Percentiles rank a stretch among this genome's conserved stretches.
Conservation (phyloP, 1,140 invertebrate genomes). For the Thaumatotibia leucotreta region DNA sequence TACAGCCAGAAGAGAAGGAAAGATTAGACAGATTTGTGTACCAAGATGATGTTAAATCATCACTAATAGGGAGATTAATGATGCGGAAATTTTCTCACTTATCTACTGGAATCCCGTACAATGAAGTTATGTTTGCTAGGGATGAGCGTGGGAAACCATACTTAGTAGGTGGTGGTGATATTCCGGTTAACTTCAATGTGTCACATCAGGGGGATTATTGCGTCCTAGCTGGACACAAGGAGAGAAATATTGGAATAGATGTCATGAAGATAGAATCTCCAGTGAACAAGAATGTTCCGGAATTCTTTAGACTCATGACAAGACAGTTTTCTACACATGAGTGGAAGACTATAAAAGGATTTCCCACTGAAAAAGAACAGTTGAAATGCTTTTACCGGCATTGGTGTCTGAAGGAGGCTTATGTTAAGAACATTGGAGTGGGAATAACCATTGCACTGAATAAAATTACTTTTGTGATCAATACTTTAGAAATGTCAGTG, state of each 20-base stretch:
- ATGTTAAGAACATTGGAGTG: slow-evolving; percentile 92
- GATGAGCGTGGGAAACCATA: slow-evolving; percentile 81
- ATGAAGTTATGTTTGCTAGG: slow-evolving; percentile 79
- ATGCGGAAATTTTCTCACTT: slow-evolving; percentile 87
- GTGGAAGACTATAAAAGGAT: slow-evolving; percentile 84
- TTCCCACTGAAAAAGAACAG: slow-evolving; percentile 75
- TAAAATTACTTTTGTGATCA: slow-evolving; percentile 85
- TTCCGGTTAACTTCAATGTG: slow-evolving; percentile 86
- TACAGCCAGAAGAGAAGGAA: slow-evolving; percentile 93
- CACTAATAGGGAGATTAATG: slow-evolving; percentile 89
- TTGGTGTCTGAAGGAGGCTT: slow-evolving; percentile 98
- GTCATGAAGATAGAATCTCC: slow-evolving; percentile 85
- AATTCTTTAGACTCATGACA: slow-evolving; percentile 93
- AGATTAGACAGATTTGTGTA: slow-evolving; percentile 90
- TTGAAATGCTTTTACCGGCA: slow-evolving; percentile 88
- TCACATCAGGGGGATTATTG: slow-evolving; percentile 94
- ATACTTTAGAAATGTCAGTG: slow-evolving; percentile 66
- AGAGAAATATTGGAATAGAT: slow-evolving; percentile 82
- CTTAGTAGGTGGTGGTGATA: slow-evolving; percentile 56
- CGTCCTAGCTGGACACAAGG: slow-evolving; percentile 86
- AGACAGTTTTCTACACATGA: slow-evolving; percentile 88
- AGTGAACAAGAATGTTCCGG: slow-evolving; percentile 79
- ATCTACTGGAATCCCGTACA: slow-evolving; percentile 79
- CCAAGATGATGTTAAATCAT: slow-evolving; percentile 90
- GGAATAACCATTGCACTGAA: slow-evolving; percentile 89